phyloP scores from a whole-genome alignment of 2,888 invertebrate genomes.

The Amitus sp. region DNA sequence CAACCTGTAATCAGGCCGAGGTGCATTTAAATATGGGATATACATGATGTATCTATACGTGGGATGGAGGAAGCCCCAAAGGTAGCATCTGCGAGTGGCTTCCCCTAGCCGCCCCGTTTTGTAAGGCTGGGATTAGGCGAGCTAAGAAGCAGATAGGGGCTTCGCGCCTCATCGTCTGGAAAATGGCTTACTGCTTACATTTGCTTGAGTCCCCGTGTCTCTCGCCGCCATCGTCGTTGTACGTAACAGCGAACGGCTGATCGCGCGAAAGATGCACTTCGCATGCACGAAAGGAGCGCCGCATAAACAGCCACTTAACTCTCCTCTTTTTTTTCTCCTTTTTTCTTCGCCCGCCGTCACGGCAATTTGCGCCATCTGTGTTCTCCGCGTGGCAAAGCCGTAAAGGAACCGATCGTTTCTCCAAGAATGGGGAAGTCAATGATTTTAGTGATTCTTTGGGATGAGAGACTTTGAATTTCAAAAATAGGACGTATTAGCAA shows the following conservation, averaged over 20 bases:
- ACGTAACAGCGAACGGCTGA: conserved; percentile 23
- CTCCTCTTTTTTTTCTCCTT: conserved; percentile 37
- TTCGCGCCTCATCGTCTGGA: conserved; percentile 67
- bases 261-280: conserved; percentile 36
- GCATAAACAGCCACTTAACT: conserved; percentile 55
- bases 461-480: no score
- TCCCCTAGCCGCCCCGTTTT: conserved; percentile 52
- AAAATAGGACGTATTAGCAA: no score
- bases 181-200: conserved; percentile 66
- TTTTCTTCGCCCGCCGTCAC: conserved; percentile 10
- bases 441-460: no score
- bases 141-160: conserved; percentile 62
- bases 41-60: conserved; percentile 29
- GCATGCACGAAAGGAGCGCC: conserved; percentile 42
- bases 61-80: conserved; percentile 49
- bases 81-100: conserved; percentile 62
- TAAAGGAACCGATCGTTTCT: no score
- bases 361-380: conserved; percentile 23
- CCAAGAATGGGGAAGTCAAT: no score
- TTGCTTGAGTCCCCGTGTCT: conserved; percentile 50
- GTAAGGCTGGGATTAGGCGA: conserved; percentile 61
- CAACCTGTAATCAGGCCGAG: conserved; percentile 44
- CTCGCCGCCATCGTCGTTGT: neutral
- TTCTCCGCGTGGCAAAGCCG: conserved; percentile 1
- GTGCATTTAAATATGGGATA: conserved; percentile 46